Evolutionary conservation across 1,140 invertebrate genomes (phyloP).

Genomic region (Pantala flavescens): DNA sequence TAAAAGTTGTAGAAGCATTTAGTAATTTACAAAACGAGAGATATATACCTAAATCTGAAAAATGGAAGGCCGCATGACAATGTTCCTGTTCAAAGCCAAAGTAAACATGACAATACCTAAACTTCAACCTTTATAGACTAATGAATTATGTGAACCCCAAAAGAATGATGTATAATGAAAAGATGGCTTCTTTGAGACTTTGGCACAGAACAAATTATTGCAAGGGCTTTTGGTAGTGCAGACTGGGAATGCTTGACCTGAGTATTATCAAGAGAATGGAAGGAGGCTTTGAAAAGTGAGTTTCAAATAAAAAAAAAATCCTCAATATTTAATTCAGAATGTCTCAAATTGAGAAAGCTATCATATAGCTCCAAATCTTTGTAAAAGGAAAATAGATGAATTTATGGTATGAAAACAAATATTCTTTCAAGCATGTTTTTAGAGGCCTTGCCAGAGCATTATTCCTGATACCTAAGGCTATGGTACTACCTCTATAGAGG

Average conservation of each 20-base stretch:
- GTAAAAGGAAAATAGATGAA: neutral
- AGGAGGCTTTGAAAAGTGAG: neutral
- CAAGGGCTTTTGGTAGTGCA: neutral
- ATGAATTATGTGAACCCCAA: neutral
- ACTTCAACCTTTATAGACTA: neutral
- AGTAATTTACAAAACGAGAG: neutral
- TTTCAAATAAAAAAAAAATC: neutral
- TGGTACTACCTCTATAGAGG: conserved; percentile 1
- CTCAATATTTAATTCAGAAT: neutral
- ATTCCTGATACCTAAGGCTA: conserved; percentile 2
- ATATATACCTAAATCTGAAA: neutral
- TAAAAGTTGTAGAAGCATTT: neutral
- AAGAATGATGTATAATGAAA: neutral
- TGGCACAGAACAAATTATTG: neutral
- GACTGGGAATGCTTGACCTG: neutral
- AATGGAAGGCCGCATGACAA: neutral
- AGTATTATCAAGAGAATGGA: neutral
- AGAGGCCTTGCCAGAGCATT: neutral
- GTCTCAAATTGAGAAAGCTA: neutral
- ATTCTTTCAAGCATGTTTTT: neutral
- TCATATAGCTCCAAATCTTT: neutral
- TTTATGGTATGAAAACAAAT: neutral
- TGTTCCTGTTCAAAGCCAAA: neutral
- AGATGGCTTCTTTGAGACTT: neutral
- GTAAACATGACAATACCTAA: neutral